Base-by-base conservation (phyloP, 2,888 invertebrate genomes). In the Cremastinae sp. region DNA sequence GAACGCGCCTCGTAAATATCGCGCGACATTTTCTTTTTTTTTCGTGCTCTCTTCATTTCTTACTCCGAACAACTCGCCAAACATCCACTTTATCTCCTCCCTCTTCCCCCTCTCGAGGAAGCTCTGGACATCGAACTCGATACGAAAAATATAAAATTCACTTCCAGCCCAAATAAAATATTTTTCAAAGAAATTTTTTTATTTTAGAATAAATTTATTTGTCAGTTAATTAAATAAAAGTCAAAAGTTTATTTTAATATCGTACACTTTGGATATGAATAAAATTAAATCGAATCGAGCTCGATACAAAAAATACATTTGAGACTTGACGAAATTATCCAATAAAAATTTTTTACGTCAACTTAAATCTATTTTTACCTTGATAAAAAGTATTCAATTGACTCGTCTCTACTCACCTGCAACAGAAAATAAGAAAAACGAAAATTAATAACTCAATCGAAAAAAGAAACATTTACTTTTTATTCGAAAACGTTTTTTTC, bases 1-100 rank as follows among this genome's bases (percentile, higher is more conserved):
- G 53, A 72, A 22, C 58, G 28, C 20, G 51, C 45, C 43, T 78
- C 78, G 56, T 79, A 79, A 76, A 79, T 78, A 78, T 70, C 66
- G 35, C 20, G 49, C 62, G 58, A 53, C 55, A 61, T 45, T 43
- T 41, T 56, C 62, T 69, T 51, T 18, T 41, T 10, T 22, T 41
- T 22, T 20, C 14, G 35, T 12, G 22, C 14, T 65, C 41, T 55
- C 43, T 43, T 37, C n/a, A 28, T 53, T 55, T 35, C 41, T 45
- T 43, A 43, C 58, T n/a, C 18, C 20, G 58, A 41, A 41, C 58
- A 10, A 10, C 56, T 56, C 39, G 58, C n/a, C 28, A 61, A 61
- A 45, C 49, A 18, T 16, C n/a, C 49, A 18, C 35, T 43, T 74
- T 69, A 69, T 69, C 74, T 58, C 20, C 14, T 9, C n/a, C 20